Evolutionary conservation across 2,113 vertebrate species (phyloP).

Genomic region (Conger conger): DNA sequence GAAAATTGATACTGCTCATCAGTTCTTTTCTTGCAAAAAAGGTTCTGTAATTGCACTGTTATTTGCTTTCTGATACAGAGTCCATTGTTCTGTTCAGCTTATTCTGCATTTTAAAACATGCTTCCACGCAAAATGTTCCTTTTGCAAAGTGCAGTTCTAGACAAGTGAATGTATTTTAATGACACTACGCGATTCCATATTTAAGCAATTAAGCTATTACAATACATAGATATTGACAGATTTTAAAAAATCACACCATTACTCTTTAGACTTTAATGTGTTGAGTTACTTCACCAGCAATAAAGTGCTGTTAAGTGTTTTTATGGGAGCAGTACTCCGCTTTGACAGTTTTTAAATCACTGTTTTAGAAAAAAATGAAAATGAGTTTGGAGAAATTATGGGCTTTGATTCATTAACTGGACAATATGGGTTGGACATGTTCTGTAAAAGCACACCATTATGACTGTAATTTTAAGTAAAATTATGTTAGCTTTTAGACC

Average conservation of each 20-base stretch:
- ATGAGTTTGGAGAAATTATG: background rate
- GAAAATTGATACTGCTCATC: background rate
- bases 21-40: background rate
- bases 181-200: background rate
- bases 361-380: background rate
- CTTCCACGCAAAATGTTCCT: background rate
- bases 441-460: background rate
- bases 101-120: background rate
- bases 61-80: background rate
- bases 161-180: background rate
- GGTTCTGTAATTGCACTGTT: background rate
- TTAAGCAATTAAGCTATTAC: background rate
- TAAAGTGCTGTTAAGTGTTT: background rate
- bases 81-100: background rate
- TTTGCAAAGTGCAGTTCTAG: background rate
- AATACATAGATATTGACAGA: background rate
- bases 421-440: background rate
- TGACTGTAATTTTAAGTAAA: background rate
- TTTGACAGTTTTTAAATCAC: background rate
- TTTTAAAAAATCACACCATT: background rate
- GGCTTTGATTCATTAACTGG: background rate
- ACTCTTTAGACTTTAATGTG: background rate
- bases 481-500: background rate
- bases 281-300: background rate
- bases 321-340: background rate